These are phyloP conservation scores for Brassicogethes aeneus DNA, from an alignment of 2,888 invertebrate genomes.

Conservation along the genomic window DNA sequence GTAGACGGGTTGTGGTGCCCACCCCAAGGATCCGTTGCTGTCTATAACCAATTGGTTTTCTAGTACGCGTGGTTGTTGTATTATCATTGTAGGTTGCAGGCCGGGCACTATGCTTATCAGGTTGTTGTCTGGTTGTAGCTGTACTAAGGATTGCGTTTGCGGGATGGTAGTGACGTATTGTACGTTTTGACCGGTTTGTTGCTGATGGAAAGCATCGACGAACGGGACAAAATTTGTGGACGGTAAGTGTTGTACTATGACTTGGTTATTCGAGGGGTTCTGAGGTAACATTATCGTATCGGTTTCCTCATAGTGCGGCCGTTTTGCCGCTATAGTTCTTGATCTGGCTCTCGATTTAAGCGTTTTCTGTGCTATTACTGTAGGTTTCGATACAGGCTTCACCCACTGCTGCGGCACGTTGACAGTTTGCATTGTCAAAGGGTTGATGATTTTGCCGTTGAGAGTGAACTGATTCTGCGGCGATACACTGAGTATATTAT, in stretches of 20 bases:
- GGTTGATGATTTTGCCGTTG: slow-evolving; percentile 29
- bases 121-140: slow-evolving; percentile 42
- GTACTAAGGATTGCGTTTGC: slow-evolving; percentile 43
- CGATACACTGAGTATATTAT: slow-evolving; percentile 30
- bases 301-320: slow-evolving; percentile 15
- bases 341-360: slow-evolving; percentile 24
- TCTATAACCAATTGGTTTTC: slow-evolving; percentile 37
- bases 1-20: slow-evolving; percentile 54
- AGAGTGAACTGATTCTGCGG: slow-evolving; percentile 31
- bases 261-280: slow-evolving; percentile 42
- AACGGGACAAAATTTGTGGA: slow-evolving; percentile 48
- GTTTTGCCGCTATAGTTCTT: slow-evolving; percentile 24
- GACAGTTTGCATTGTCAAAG: slow-evolving; percentile 22
- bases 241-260: slow-evolving; percentile 56
- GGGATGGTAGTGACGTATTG: slow-evolving; percentile 69
- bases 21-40: slow-evolving; percentile 36
- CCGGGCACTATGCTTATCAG: slow-evolving; percentile 35
- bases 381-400: slow-evolving; percentile 27
- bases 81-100: slow-evolving; percentile 34
- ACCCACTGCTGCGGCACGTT: slow-evolving; percentile 32
- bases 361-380: slow-evolving; percentile 26
- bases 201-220: slow-evolving; percentile 61
- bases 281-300: slow-evolving; percentile 17
- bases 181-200: slow-evolving; percentile 60
- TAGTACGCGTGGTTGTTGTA: slow-evolving; percentile 34